Conservation (phyloP, 2,888 invertebrate genomes). For the Trachelus troglodyta region DNA sequence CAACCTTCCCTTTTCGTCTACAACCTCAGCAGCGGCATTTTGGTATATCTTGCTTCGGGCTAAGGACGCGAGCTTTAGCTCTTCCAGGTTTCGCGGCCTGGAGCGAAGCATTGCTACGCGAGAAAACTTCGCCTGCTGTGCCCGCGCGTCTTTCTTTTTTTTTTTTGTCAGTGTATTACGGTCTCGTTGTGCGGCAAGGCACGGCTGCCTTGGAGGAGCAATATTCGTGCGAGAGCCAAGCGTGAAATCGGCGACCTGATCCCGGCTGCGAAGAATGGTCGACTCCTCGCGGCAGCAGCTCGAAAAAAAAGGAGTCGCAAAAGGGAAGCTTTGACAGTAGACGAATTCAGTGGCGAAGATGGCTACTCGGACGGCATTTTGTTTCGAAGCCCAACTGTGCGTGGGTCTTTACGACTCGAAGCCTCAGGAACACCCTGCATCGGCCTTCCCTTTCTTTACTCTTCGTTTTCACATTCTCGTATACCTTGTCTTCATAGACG, state of each 20-base stretch:
- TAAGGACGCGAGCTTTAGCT: constrained; percentile 44
- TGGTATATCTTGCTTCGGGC: constrained; percentile 38
- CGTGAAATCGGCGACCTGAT: neutral
- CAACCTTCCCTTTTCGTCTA: constrained; percentile 38
- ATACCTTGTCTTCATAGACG: neutral
- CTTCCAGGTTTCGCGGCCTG: constrained; percentile 48
- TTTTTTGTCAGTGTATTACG: constrained; percentile 32
- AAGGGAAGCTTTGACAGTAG: neutral
- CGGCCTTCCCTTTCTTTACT: neutral
- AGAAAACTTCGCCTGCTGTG: constrained; percentile 45
- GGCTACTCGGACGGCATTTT: neutral
- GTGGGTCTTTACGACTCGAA: neutral
- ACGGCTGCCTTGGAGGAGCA: neutral
- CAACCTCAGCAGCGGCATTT: constrained; percentile 16
- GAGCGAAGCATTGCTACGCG: constrained; percentile 49
- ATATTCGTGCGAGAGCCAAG: neutral
- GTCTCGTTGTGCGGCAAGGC: neutral
- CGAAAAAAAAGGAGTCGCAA: neutral
- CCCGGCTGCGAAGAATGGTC: neutral
- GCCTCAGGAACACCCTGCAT: neutral
- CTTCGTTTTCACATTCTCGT: neutral
- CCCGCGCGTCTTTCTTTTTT: constrained; percentile 31
- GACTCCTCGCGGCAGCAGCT: neutral
- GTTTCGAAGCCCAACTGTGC: neutral
- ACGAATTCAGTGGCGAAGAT: neutral